phyloP scores from a whole-genome alignment of 2,888 invertebrate genomes.

The Oscheius onirici region DNA sequence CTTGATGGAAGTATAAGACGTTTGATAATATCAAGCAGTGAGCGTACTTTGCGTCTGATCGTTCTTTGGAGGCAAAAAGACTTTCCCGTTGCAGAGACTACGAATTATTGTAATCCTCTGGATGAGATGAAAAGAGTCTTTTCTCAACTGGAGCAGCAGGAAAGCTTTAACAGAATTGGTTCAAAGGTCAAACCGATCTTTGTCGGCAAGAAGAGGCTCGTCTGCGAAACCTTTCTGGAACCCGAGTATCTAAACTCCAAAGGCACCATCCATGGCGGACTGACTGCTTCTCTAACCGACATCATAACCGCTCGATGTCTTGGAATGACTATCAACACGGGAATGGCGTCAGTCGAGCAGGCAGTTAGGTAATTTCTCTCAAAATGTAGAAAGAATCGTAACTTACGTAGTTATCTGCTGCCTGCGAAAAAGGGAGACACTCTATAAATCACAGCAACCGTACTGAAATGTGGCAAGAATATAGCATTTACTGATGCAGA shows the following conservation, averaged over 20 bases:
- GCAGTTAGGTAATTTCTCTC: constrained; percentile 51
- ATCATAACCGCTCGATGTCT: constrained; percentile 62
- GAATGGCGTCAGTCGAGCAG: constrained; percentile 63
- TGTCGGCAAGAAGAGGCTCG: constrained; percentile 47
- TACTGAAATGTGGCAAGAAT: constrained; percentile 64
- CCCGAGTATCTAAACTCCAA: constrained; percentile 64
- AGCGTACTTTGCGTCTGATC: no score
- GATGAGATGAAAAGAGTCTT: constrained; percentile 28
- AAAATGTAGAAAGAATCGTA: not conserved
- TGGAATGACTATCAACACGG: constrained; percentile 54
- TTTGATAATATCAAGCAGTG: no score
- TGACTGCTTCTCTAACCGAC: constrained; percentile 63
- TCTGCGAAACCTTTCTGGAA: constrained; percentile 58
- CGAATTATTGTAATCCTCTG: not conserved
- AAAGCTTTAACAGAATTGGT: constrained; percentile 63
- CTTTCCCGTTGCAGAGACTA: not conserved
- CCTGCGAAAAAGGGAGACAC: constrained; percentile 63
- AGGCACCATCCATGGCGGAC: constrained; percentile 67
- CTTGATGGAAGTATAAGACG: no score
- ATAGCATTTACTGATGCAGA: constrained; percentile 67
- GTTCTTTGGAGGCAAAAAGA: no score
- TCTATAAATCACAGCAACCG: constrained; percentile 58
- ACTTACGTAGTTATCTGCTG: constrained; percentile 60
- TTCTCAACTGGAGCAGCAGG: constrained; percentile 26
- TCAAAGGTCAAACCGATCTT: constrained; percentile 54